These are phyloP conservation scores for Loriculus beryllinus DNA, from an alignment of 2,797 vertebrate species.

Conservation along the genomic window DNA sequence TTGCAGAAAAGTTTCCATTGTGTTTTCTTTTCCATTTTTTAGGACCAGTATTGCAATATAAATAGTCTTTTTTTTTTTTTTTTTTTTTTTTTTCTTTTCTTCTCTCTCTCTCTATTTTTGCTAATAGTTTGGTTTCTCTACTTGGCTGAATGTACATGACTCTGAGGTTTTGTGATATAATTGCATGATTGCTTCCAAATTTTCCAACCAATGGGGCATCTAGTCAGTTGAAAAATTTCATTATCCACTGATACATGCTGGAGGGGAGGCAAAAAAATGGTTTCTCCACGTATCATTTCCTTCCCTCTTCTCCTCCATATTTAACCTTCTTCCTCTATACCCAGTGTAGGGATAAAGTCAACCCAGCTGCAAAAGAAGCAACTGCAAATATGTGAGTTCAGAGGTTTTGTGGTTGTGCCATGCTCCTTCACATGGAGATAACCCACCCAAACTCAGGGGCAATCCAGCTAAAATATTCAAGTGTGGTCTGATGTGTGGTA, in stretches of 20 bases:
- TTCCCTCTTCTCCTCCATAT: neutral
- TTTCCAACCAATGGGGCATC: slow-evolving; percentile 63
- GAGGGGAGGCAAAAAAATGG: slow-evolving; percentile 4
- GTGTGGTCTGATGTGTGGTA: neutral
- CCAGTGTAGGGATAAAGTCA: neutral
- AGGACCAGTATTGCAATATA: slow-evolving; percentile 69
- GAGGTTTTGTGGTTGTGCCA: neutral
- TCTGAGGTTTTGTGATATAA: slow-evolving; percentile 71
- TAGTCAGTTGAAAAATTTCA: slow-evolving; percentile 71
- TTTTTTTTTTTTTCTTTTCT: neutral
- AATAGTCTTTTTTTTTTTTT: slow-evolving; percentile 44
- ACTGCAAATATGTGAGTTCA: neutral
- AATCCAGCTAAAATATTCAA: neutral
- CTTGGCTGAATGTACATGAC: slow-evolving; percentile 63
- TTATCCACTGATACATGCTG: slow-evolving; percentile 57
- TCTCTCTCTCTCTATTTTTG: slow-evolving; percentile 40
- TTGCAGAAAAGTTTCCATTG: slow-evolving; percentile 74
- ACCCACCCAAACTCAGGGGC: neutral
- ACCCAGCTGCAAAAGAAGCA: neutral
- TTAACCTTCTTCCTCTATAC: neutral
- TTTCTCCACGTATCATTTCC: slow-evolving; percentile 2
- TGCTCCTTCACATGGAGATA: neutral
- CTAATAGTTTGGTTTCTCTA: slow-evolving; percentile 70
- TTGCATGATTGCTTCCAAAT: slow-evolving; percentile 70
- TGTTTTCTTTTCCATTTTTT: slow-evolving; percentile 68